These are phyloP conservation scores for Natrix natrix DNA, from an alignment of 2,797 vertebrate species.

Conservation along the genomic window DNA sequence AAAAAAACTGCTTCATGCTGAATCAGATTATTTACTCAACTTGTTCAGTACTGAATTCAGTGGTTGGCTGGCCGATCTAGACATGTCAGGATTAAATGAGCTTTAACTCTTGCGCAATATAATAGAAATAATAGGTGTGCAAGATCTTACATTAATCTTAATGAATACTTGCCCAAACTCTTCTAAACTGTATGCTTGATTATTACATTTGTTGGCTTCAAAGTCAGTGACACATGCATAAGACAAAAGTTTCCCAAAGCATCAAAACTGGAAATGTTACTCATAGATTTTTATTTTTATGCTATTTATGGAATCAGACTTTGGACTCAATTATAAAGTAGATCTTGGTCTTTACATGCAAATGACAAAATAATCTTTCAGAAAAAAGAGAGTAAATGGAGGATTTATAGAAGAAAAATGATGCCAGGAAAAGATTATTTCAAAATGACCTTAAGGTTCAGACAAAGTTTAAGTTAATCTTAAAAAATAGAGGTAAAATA, in stretches of 20 bases:
- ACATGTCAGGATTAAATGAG: background rate
- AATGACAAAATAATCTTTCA: background rate
- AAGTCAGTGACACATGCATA: background rate
- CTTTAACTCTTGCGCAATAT: background rate
- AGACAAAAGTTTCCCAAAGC: background rate
- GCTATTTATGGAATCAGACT: background rate
- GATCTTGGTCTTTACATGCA: background rate
- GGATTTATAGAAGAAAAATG: background rate
- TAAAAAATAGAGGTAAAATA: background rate
- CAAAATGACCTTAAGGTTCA: background rate
- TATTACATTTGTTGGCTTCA: background rate
- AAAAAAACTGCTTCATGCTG: background rate
- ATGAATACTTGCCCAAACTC: background rate
- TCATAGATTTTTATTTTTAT: background rate
- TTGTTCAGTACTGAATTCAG: background rate
- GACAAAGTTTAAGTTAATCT: background rate
- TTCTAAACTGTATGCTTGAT: background rate
- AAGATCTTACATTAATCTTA: background rate
- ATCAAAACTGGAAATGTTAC: background rate
- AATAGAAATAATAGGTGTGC: background rate
- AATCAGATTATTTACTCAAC: background rate
- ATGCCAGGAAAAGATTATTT: background rate
- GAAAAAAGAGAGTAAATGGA: background rate
- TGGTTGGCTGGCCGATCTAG: background rate
- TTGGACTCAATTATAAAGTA: background rate